Conservation (phyloP, 2,888 invertebrate genomes). For the Drosophila imparisetae region DNA sequence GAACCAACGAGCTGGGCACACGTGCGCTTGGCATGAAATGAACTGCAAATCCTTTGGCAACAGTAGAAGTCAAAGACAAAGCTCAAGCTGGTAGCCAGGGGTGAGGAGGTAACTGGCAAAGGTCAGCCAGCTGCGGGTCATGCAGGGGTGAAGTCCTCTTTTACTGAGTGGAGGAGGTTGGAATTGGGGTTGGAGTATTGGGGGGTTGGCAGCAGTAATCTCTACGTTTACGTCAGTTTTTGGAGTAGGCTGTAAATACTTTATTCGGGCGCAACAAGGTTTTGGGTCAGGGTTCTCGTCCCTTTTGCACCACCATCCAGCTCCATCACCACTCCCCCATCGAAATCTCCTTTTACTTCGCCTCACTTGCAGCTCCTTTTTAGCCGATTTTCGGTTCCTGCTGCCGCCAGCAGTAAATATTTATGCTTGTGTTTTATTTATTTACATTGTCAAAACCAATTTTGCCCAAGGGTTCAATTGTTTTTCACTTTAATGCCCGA, state of each 20-base stretch:
- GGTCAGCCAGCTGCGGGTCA: constrained; percentile 33
- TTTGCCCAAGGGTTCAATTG: constrained; percentile 81
- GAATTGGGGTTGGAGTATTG: not conserved
- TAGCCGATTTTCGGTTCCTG: constrained; percentile 38
- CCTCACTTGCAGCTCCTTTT: constrained; percentile 9
- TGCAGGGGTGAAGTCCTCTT: not conserved
- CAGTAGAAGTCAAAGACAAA: constrained; percentile 37
- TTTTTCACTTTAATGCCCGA: constrained; percentile 76
- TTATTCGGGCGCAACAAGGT: constrained; percentile 35
- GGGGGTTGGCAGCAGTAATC: constrained; percentile 64
- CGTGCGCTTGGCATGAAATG: constrained; percentile 73
- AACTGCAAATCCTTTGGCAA: constrained; percentile 77
- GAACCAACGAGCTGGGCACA: constrained; percentile 26
- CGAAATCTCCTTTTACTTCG: not conserved
- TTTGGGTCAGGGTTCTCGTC: constrained; percentile 5
- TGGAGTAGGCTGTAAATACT: constrained; percentile 44
- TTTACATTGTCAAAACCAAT: constrained; percentile 81
- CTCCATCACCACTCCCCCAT: not conserved
- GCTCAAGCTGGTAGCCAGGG: not conserved
- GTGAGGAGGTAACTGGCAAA: constrained; percentile 22
- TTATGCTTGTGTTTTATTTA: constrained; percentile 81
- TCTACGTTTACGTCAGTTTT: constrained; percentile 66
- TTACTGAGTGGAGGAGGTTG: not conserved
- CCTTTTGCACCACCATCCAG: not conserved
- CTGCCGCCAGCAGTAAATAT: constrained; percentile 77